Conservation (phyloP, 2,113 vertebrate genomes). For the Lampris megalopsis region DNA sequence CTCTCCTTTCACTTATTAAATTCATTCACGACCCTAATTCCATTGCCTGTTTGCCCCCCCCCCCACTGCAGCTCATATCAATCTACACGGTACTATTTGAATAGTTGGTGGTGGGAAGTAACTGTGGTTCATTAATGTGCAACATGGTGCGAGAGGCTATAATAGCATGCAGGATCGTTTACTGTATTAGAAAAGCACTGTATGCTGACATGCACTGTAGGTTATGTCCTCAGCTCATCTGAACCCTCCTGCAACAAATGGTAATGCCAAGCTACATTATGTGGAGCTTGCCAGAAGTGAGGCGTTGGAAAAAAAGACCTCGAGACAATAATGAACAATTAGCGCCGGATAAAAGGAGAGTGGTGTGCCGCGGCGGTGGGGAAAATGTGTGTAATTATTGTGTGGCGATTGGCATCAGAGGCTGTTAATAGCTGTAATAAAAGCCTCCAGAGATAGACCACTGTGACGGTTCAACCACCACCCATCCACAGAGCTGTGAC, state of each 20-base stretch:
- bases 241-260: background rate
- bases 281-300: background rate
- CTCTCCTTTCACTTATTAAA: too few species aligned
- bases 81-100: too few species aligned
- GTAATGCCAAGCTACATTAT: background rate
- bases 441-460: conserved; percentile 41
- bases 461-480: conserved; percentile 43
- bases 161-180: too few species aligned
- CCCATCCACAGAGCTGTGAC: conserved; percentile 60
- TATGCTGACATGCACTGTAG: background rate
- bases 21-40: too few species aligned
- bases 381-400: conserved; percentile 54
- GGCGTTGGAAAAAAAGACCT: conserved; percentile 9
- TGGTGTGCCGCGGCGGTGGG: conserved; percentile 32
- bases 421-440: conserved; percentile 57
- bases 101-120: background rate
- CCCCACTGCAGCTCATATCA: too few species aligned
- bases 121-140: background rate
- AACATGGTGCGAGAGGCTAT: background rate
- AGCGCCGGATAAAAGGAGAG: conserved; percentile 8
- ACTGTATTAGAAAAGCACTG: too few species aligned
- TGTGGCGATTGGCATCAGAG: conserved; percentile 52
- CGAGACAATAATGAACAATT: conserved; percentile 21
- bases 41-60: too few species aligned
- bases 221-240: too few species aligned